These are phyloP conservation scores for Crocuta crocuta DNA, from an alignment of 2,113 vertebrate genomes.

Conservation along the genomic window DNA sequence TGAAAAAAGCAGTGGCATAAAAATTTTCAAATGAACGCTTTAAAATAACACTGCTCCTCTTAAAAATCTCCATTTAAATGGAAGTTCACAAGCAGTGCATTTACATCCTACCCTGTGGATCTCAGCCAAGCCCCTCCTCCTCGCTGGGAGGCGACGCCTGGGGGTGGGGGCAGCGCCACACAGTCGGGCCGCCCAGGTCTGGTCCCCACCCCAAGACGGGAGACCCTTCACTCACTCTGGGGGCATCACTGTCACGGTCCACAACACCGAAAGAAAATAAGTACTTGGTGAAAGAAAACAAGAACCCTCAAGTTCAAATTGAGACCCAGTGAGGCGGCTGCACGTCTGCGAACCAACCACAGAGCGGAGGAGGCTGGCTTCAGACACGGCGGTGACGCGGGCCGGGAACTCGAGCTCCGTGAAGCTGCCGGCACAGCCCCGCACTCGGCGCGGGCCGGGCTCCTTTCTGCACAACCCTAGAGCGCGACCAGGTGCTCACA, in stretches of 20 bases:
- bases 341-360: rapidly evolving
- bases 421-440: background rate
- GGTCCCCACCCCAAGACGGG: background rate
- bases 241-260: background rate
- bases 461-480: background rate
- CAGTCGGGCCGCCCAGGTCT: background rate
- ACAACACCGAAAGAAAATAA: background rate
- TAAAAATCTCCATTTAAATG: background rate
- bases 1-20: background rate
- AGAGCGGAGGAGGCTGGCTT: background rate
- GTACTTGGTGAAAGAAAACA: background rate
- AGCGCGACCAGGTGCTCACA: background rate
- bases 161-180: no score
- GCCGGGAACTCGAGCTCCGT: no score
- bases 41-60: background rate
- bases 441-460: background rate
- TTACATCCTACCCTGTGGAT: background rate
- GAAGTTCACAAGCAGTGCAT: background rate
- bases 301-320: background rate
- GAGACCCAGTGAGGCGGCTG: background rate
- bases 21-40: background rate
- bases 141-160: background rate
- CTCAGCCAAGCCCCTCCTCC: background rate
- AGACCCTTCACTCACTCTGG: background rate
- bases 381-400: rapidly evolving